Percentiles rank a stretch among this genome's conserved stretches.
Evolutionary conservation across 2,888 invertebrate genomes (phyloP).

Genomic region (Dryobotodes eremita): DNA sequence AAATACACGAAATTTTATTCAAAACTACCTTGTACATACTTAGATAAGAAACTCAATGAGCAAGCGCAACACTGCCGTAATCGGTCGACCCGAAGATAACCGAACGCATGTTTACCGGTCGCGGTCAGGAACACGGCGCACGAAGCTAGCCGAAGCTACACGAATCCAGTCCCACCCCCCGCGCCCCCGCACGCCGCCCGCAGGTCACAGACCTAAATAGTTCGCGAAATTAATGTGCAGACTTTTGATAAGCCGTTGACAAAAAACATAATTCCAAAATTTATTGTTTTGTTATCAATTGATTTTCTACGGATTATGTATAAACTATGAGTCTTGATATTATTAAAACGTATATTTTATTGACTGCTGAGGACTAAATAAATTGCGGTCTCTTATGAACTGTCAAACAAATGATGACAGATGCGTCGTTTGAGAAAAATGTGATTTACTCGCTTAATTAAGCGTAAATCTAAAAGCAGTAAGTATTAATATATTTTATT

Average conservation of each 20-base stretch:
- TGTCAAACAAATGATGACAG: slow-evolving; percentile 56
- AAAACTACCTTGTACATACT: neutral
- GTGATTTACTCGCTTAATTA: slow-evolving; percentile 28
- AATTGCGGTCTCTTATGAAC: slow-evolving; percentile 47
- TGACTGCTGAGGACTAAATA: slow-evolving; percentile 40
- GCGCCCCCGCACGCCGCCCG: neutral
- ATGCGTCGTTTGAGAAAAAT: slow-evolving; percentile 22
- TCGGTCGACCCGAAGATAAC: slow-evolving; percentile 45
- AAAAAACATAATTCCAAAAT: slow-evolving; percentile 22
- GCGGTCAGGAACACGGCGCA: slow-evolving; percentile 1
- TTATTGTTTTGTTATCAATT: slow-evolving; percentile 24
- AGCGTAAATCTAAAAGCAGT: slow-evolving; percentile 41
- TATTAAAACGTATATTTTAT: slow-evolving; percentile 40
- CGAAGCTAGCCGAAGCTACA: slow-evolving; percentile 30
- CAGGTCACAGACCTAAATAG: slow-evolving; percentile 25
- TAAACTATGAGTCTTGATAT: slow-evolving; percentile 14
- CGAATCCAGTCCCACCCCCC: slow-evolving; percentile 19
- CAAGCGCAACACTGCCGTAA: slow-evolving; percentile 39
- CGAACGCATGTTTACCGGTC: slow-evolving; percentile 48
- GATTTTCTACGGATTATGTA: slow-evolving; percentile 8
- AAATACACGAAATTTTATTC: neutral
- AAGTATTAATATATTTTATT: slow-evolving; percentile 30
- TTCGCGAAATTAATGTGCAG: slow-evolving; percentile 36
- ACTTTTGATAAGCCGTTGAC: slow-evolving; percentile 31
- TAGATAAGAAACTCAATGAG: slow-evolving; percentile 14